Base-by-base conservation (phyloP, 2,113 vertebrate genomes). In the Sprattus sprattus region DNA sequence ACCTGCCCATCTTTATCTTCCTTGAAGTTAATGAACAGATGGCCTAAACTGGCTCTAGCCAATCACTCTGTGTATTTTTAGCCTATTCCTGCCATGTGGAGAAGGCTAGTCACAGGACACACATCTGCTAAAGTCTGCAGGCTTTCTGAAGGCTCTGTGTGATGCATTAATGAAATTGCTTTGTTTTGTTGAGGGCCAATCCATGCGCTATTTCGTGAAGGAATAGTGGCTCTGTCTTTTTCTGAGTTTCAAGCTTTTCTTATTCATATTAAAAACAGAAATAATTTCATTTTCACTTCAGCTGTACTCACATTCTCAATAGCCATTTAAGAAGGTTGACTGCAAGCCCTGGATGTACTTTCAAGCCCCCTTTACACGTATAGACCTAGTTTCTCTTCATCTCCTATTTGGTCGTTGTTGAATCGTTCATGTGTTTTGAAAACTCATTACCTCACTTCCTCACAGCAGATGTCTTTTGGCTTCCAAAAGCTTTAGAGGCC, bases 51-150 rank as follows among this genome's bases (percentile, higher is more conserved):
- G 91, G 92, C 85, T 92, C 94, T 88, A 91, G 90, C 92, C 92
- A 93, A 91, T 92, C 92, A 87, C 89, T 90, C 86, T 81, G n/a
- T 89, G 71, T 94, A 95, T 94, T 92, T 93, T 91, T 93, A 94
- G 91, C 88, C 80, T 81, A 50, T 80, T 54, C 81, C 49, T 87
- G 81, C 83, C 45, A 67, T 11, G 47, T 28, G 44, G 60, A 85
- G 45, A 82, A 52, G 83, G 45, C 45, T 13, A 57, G 64, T 50
- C 45, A 83, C 81, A 52, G 45, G 60, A 54, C 81, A 83, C 49
- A 83, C 57, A 85, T 84, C 85, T 84, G 85, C 83, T 83, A 28
- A 50, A 32, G 64, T 67, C 16, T 44, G 46, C 10, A 2, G 25
- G 86, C n/a, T 78, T 78, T 85, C 20, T 78, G 75, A 20, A 22